A percentile compares a stretch with the other conserved stretches of the same genome.
Conservation (phyloP, 2,113 vertebrate species). For the Tupaia tana region DNA sequence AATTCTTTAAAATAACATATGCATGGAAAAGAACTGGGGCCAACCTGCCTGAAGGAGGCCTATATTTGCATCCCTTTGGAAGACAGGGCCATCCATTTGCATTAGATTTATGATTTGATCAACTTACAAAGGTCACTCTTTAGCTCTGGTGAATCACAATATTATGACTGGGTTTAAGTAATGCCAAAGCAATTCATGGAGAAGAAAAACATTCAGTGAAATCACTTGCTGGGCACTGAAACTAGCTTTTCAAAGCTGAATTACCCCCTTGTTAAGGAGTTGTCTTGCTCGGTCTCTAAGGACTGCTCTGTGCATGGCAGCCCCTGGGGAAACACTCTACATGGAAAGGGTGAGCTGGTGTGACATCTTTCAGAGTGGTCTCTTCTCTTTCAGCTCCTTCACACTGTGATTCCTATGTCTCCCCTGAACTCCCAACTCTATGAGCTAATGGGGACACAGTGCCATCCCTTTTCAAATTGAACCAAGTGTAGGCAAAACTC, state of each 20-base stretch:
- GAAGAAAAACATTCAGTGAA: slow-evolving; percentile 64
- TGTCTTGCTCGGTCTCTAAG: background rate
- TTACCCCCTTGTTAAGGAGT: background rate
- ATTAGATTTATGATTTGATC: slow-evolving; percentile 73
- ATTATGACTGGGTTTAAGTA: slow-evolving; percentile 70
- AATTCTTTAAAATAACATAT: background rate
- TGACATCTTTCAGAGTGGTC: background rate
- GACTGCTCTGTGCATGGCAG: background rate
- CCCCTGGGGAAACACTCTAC: background rate
- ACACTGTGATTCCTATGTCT: background rate
- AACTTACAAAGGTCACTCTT: slow-evolving; percentile 59
- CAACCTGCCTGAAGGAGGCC: background rate
- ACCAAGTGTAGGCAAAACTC: background rate
- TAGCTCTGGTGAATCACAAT: slow-evolving; percentile 54
- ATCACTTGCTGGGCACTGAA: background rate
- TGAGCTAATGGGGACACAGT: background rate
- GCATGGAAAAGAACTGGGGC: background rate
- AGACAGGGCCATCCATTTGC: slow-evolving; percentile 42
- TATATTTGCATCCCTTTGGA: background rate
- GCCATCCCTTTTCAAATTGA: background rate
- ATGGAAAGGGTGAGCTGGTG: background rate
- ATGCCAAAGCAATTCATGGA: slow-evolving; percentile 50
- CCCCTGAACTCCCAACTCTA: rapidly evolving
- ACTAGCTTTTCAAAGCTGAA: background rate
- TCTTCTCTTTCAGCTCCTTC: background rate